These are phyloP conservation scores for Pandemis corylana DNA, from an alignment of 2,888 invertebrate species.

Conservation along the genomic window DNA sequence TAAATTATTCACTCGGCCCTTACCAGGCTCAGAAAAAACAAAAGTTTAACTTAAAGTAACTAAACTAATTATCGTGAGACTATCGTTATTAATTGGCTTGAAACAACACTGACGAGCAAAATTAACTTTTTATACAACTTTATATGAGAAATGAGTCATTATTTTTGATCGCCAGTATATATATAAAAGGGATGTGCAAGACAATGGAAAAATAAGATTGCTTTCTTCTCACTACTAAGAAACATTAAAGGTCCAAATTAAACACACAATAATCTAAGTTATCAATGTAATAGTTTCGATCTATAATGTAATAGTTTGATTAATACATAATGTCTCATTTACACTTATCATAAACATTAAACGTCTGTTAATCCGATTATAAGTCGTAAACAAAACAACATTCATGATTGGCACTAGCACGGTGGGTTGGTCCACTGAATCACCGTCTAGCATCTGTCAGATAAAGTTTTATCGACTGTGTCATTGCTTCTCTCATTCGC, in stretches of 20 bases:
- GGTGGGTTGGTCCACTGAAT: conserved; percentile 8
- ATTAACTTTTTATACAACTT: too few relatives aligned
- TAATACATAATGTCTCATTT: not conserved
- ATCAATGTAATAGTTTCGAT: too few relatives aligned
- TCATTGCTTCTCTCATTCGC: conserved; percentile 11
- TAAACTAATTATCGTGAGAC: too few relatives aligned
- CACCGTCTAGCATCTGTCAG: conserved; percentile 12
- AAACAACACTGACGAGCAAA: too few relatives aligned
- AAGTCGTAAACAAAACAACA: not conserved
- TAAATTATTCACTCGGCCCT: too few relatives aligned
- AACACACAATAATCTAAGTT: not conserved
- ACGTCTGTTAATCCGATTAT: not conserved
- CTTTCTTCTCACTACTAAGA: not conserved
- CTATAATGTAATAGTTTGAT: not conserved
- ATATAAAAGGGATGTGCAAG: too few relatives aligned
- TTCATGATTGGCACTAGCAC: not conserved
- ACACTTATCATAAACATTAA: not conserved
- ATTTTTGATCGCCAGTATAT: too few relatives aligned
- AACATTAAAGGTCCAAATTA: not conserved
- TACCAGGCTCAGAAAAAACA: too few relatives aligned
- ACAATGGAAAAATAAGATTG: too few relatives aligned
- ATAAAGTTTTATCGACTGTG: conserved; percentile 32
- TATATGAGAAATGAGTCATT: too few relatives aligned
- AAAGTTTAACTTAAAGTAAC: too few relatives aligned
- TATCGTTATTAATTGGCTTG: too few relatives aligned